Percentiles rank a stretch among this genome's conserved stretches.
Evolutionary conservation across 2,888 invertebrate genomes (phyloP).

Genomic region (Aphrophora alni): DNA sequence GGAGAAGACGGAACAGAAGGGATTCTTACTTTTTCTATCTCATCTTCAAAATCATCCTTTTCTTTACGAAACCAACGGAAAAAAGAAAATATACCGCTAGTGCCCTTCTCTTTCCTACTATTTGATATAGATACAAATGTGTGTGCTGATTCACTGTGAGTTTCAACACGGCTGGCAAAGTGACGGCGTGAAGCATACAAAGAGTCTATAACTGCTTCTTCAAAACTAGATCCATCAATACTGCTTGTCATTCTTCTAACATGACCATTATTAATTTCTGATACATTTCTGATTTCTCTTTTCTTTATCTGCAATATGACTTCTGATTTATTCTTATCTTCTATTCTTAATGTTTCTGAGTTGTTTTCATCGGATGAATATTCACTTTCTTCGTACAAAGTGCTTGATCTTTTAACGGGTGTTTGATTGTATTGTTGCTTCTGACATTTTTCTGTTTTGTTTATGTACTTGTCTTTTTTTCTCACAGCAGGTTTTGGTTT

Average conservation of each 20-base stretch:
- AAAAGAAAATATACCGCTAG: conserved; percentile 65
- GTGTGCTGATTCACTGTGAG: conserved; percentile 36
- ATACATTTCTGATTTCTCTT: background rate
- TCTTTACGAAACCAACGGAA: conserved; percentile 76
- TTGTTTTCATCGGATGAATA: conserved; percentile 17
- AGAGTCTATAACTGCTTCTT: conserved; percentile 32
- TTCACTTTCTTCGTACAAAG: background rate
- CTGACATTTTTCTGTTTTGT: background rate
- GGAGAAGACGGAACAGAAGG: conserved; percentile 47
- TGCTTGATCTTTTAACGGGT: background rate
- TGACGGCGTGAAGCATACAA: conserved; percentile 38
- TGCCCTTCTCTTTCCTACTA: conserved; percentile 40
- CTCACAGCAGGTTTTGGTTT: background rate
- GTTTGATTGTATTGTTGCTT: background rate
- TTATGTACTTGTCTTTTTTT: background rate
- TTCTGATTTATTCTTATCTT: background rate
- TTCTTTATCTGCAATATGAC: background rate
- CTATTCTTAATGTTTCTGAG: conserved; percentile 13
- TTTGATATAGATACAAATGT: conserved; percentile 26
- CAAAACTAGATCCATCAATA: conserved; percentile 11
- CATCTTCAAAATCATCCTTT: conserved; percentile 49
- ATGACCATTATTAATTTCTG: conserved; percentile 16
- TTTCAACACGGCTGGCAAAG: conserved; percentile 35
- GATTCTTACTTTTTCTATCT: conserved; percentile 44
- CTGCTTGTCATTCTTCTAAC: conserved; percentile 26